Evolutionary conservation across 2,888 invertebrate species (phyloP), one percentile per base, ranked within the genome.

Genomic region (Stenodera caucasica): DNA sequence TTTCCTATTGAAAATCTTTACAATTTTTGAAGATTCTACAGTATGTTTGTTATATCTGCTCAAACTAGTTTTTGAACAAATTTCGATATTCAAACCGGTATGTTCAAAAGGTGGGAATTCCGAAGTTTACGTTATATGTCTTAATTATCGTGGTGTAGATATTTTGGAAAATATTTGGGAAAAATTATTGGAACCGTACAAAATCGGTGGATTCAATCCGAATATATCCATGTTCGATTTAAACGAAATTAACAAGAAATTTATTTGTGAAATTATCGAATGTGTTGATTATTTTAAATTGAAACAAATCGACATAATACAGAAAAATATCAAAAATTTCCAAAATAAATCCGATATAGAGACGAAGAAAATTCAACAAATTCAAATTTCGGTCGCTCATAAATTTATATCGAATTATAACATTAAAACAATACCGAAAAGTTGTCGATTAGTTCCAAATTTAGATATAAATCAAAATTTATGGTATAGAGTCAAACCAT

Each of bases 81-180:
- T 97, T 0, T 83, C 86, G 67, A 82, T 93, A 15, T 91, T 89
- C 76, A 98, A 98, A 77, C 97, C 98, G 0, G 89, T 88, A 0
- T 92, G 94, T 0, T 97, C 97, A n/a, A 93, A 94, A 75, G 90
- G 91, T 74, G 97, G 97, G 7, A 98, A 98, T 80, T 97, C 97
- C 0, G 98, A 98, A 81, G 87, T 92, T 0, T 98, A 98, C 75
- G 85, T 95, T 0, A 82, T 97, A 29, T 92, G 91, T 71, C 76
- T 87, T 26, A 82, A 83, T 21, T 91, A 85, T 73, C 83, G 82
- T 68, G 88, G 87, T 2, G 71, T 69, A 12, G 67, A 80, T 6
- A 14, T 57, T n/a, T 37, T 75, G 23, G 51, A 58, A 12, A 26
- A 63, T 6, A 59, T 78, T 30, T 77, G 75, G 75, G 56, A 69